Base-by-base conservation (phyloP, 1,140 invertebrate species). In the Tetraneura akinire region DNA sequence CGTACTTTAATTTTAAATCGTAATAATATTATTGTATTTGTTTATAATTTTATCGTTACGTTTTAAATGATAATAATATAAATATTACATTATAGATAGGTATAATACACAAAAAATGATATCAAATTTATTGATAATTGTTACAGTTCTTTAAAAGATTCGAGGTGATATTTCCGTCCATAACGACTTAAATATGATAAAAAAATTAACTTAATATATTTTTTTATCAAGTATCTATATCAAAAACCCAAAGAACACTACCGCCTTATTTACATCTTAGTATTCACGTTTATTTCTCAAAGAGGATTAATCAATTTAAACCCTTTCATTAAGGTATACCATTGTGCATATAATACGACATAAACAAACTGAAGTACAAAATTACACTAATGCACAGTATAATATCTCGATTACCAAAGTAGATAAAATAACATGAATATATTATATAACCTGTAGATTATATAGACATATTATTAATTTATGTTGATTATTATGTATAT, bases 291-390 rank as follows among this genome's bases (percentile, higher is more conserved):
- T n/a, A 64, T 18, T 8, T 37, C 62, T 64, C 32, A 11, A n/a
- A 18, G n/a, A 29, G 37, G 29, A 64, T 64, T 64, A 64, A 37
- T 64, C 62, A 64, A 64, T 42, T 64, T 37, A 16, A 64, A 64
- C 62, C 62, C 62, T 64, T 64, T 64, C 62, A 37, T 64, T 64
- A 37, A 18, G 10, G n/a, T 64, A 9, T 32, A 29, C 32, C 29
- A 37, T 37, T 64, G 26, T 32, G 18, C n/a, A 1, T 18, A 64
- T 29, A 64, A 64, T 37, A 64, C 62, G 3, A 21, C 32, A n/a
- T 26, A 32, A 9, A 42, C 62, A 32, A 9, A 42, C 62, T 18
- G 9, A 1, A 13, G 18, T n/a, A 64, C 32, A n/a, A 64, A 64
- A 64, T 64, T 37, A 37, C 32, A 37, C 16, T 37, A 37, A 64